These are phyloP conservation scores for Manis javanica DNA, from an alignment of 2,797 vertebrate genomes.

Conservation along the genomic window DNA sequence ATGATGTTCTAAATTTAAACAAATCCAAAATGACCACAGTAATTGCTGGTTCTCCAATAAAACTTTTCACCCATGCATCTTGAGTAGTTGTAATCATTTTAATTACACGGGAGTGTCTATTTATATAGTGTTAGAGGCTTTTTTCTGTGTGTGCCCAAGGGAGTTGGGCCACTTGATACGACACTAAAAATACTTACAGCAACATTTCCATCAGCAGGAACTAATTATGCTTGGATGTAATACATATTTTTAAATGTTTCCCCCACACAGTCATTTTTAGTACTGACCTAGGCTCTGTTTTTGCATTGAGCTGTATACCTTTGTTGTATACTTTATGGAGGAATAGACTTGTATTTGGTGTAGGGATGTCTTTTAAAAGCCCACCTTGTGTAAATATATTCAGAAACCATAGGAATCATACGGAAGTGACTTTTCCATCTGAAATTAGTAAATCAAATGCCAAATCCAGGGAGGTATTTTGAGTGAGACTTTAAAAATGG, in stretches of 20 bases:
- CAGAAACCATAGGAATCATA: not conserved
- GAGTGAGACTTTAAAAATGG: slow-evolving; percentile 1
- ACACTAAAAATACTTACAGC: slow-evolving; percentile 34
- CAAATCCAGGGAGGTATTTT: not conserved
- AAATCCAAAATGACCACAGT: slow-evolving; percentile 44
- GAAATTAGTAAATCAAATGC: not conserved
- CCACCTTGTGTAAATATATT: not conserved
- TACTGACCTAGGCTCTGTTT: not conserved
- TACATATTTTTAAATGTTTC: slow-evolving; percentile 39
- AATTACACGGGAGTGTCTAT: slow-evolving; percentile 57
- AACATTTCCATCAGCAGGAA: slow-evolving; percentile 41
- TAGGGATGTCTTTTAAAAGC: not conserved
- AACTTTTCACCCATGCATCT: slow-evolving; percentile 72
- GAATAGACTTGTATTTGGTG: not conserved
- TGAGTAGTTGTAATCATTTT: slow-evolving; percentile 57
- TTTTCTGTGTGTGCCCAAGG: slow-evolving; percentile 45
- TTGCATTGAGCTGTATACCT: not conserved
- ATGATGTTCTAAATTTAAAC: slow-evolving; percentile 46
- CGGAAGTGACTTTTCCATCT: not conserved
- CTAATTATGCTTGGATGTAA: slow-evolving; percentile 49
- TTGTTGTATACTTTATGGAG: not conserved
- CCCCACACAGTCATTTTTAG: not conserved
- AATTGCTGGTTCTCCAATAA: slow-evolving; percentile 63
- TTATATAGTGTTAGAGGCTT: not conserved
- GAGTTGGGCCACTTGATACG: slow-evolving; percentile 57